Evolutionary conservation across 2,888 invertebrate species (phyloP).

Genomic region (Pristionchus entomophagus): DNA sequence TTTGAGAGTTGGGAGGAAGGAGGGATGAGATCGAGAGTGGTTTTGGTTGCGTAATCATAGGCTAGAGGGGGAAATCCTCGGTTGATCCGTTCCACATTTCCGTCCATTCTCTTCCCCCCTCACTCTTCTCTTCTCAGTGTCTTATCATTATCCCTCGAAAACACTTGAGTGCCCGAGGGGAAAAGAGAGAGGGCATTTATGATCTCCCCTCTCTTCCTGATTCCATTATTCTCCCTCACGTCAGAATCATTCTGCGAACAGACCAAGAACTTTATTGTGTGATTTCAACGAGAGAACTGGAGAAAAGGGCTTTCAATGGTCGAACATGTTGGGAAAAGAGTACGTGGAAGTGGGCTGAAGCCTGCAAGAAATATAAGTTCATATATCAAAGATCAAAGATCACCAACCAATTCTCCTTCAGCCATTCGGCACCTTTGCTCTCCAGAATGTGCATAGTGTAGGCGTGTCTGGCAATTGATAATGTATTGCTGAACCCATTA

Average conservation of each 20-base stretch:
- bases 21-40: slow-evolving; percentile 33
- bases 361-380: background rate
- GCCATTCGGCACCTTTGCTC: slow-evolving; percentile 84
- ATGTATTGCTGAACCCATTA: no score
- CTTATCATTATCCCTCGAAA: slow-evolving; percentile 30
- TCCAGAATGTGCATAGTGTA: slow-evolving; percentile 97
- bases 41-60: slow-evolving; percentile 25
- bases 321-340: slow-evolving; percentile 37
- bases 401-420: slow-evolving; percentile 81
- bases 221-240: background rate
- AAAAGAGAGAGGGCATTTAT: background rate
- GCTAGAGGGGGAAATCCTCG: background rate
- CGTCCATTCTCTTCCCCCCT: background rate
- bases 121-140: background rate
- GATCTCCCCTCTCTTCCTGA: background rate
- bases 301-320: background rate
- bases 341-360: slow-evolving; percentile 40
- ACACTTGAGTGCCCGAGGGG: background rate
- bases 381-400: background rate
- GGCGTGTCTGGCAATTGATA: slow-evolving; percentile 80
- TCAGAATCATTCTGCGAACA: background rate
- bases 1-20: background rate
- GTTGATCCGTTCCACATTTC: slow-evolving; percentile 37
- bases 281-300: no score
- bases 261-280: background rate